A percentile compares a stretch with the other conserved stretches of the same genome.
Evolutionary conservation across 2,797 vertebrate genomes (phyloP).

Genomic region (Betta splendens): DNA sequence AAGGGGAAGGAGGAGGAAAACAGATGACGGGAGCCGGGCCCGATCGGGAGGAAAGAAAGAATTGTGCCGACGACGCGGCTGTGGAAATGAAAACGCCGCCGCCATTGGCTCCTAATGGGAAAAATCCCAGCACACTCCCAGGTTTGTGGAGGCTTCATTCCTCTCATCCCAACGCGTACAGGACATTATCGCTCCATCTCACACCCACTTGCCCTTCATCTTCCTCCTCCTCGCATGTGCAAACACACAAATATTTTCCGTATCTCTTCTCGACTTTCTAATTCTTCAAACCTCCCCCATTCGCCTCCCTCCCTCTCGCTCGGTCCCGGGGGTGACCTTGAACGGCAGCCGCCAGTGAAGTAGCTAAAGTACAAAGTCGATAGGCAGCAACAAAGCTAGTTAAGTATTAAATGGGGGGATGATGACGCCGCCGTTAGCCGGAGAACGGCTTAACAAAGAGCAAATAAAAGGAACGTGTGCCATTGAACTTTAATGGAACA

Average conservation of each 20-base stretch:
- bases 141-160: slow-evolving; percentile 38
- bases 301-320: slow-evolving; percentile 9
- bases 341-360: slow-evolving; percentile 56
- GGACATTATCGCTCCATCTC: slow-evolving; percentile 42
- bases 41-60: slow-evolving; percentile 39
- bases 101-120: slow-evolving; percentile 50
- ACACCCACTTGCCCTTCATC: slow-evolving; percentile 30
- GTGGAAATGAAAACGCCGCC: slow-evolving; percentile 49
- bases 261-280: slow-evolving; percentile 37
- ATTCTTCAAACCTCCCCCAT: slow-evolving; percentile 18
- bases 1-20: background rate
- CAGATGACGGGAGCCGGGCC: background rate
- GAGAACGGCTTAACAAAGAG: slow-evolving; percentile 45
- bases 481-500: slow-evolving; percentile 39
- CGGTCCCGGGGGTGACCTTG: slow-evolving; percentile 65
- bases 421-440: slow-evolving; percentile 46
- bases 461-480: slow-evolving; percentile 31
- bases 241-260: slow-evolving; percentile 2
- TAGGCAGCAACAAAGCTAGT: slow-evolving; percentile 69
- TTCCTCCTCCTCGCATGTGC: background rate
- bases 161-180: slow-evolving; percentile 6
- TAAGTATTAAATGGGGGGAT: slow-evolving; percentile 75
- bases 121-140: slow-evolving; percentile 17
- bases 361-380: slow-evolving; percentile 72
- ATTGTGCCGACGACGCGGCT: slow-evolving; percentile 57